These are phyloP conservation scores for Pachliopta kotzebuea DNA, from an alignment of 2,888 invertebrate genomes.

Conservation along the genomic window DNA sequence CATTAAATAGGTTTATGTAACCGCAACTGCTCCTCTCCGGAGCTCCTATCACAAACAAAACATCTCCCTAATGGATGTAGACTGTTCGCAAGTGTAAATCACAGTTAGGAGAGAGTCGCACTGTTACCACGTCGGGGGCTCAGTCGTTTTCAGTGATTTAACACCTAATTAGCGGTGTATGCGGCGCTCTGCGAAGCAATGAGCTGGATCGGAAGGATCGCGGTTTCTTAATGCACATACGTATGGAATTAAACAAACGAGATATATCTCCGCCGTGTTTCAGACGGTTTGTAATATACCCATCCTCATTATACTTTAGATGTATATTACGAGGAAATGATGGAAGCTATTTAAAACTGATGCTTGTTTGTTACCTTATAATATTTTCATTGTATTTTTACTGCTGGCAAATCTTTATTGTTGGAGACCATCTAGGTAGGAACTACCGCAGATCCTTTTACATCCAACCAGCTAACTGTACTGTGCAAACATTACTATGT, in stretches of 20 bases:
- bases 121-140: slow-evolving; percentile 44
- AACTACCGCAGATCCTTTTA: too few species aligned
- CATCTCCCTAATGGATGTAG: slow-evolving; percentile 39
- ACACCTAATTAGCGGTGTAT: slow-evolving; percentile 71
- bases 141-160: slow-evolving; percentile 72
- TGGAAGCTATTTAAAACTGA: too few species aligned
- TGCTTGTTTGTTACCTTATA: too few species aligned
- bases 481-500: too few species aligned
- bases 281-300: too few species aligned
- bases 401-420: too few species aligned
- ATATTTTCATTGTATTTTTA: too few species aligned
- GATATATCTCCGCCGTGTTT: not conserved
- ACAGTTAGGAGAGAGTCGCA: slow-evolving; percentile 55
- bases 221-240: slow-evolving; percentile 24
- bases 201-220: slow-evolving; percentile 36
- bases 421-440: too few species aligned
- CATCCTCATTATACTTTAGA: too few species aligned
- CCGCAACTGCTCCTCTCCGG: not conserved
- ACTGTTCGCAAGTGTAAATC: slow-evolving; percentile 67
- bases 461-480: too few species aligned
- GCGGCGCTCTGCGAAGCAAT: slow-evolving; percentile 40
- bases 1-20: not conserved
- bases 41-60: slow-evolving; percentile 23
- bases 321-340: too few species aligned
- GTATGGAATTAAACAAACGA: slow-evolving; percentile 4